A percentile compares a stretch with the other conserved stretches of the same genome.
phyloP scores from a whole-genome alignment of 2,113 vertebrate genomes.

The Etia nguti region DNA sequence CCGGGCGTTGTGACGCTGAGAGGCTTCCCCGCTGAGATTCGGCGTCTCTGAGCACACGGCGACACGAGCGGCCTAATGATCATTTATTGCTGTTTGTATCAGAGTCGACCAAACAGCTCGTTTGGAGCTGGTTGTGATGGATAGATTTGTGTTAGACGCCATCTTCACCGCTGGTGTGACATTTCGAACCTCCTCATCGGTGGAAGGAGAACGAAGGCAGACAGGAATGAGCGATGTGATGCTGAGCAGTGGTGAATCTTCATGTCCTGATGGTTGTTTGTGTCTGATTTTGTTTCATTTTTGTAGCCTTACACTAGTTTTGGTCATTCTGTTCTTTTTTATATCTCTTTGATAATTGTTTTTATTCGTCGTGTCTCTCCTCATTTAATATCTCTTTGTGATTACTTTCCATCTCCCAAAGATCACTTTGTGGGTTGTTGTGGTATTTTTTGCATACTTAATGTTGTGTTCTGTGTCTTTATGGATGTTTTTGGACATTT shows the following conservation, averaged over 20 bases:
- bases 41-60: not conserved
- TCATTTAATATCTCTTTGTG: not conserved
- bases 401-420: not conserved
- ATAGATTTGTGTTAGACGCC: not conserved
- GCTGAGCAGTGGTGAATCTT: not conserved
- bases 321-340: not conserved
- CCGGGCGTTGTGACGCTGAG: not conserved
- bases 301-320: not conserved
- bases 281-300: not conserved
- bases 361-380: fast-evolving
- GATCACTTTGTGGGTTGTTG: not conserved
- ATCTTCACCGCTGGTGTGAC: not conserved
- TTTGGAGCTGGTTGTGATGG: not conserved
- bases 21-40: constrained; percentile 6
- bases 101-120: not conserved
- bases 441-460: not conserved
- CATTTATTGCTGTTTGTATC: constrained; percentile 22
- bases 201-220: not conserved
- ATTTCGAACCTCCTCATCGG: not conserved
- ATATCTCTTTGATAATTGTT: not conserved
- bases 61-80: constrained; percentile 18
- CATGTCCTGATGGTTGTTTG: not conserved
- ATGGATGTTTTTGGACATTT: not conserved
- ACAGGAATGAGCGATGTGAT: not conserved
- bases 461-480: not conserved